Evolutionary conservation across 2,888 invertebrate genomes (phyloP).

Genomic region (Hololepta plana): DNA sequence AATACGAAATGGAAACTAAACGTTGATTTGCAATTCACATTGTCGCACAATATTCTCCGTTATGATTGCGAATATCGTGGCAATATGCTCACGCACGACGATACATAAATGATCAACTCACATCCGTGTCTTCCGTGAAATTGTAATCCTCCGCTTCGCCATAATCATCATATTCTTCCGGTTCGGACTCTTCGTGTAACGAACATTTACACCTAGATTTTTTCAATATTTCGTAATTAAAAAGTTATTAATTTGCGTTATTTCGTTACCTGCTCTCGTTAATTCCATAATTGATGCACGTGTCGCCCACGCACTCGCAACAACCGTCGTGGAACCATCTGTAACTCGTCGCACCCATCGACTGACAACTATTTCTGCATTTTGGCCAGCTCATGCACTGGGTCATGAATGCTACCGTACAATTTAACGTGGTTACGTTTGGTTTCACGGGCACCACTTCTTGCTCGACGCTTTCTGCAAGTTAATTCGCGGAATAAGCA

Average conservation of each 20-base stretch:
- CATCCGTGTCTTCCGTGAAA: no score
- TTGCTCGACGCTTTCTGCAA: slow-evolving; percentile 45
- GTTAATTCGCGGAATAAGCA: slow-evolving; percentile 3
- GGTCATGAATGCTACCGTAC: slow-evolving; percentile 81
- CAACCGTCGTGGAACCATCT: slow-evolving; percentile 93
- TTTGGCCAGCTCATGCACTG: slow-evolving; percentile 80
- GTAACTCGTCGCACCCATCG: slow-evolving; percentile 68
- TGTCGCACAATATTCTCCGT: no score
- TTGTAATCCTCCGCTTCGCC: no score
- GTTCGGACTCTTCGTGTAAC: slow-evolving; percentile 32
- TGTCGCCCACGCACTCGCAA: slow-evolving; percentile 80
- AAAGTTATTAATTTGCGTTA: no score
- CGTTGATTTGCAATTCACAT: no score
- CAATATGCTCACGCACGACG: no score
- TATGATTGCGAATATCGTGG: no score
- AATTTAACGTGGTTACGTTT: slow-evolving; percentile 54
- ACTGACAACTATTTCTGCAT: slow-evolving; percentile 63
- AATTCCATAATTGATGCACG: slow-evolving; percentile 78
- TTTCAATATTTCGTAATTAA: no score
- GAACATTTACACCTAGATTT: slow-evolving; percentile 46
- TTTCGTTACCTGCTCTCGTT: slow-evolving; percentile 70
- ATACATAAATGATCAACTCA: no score
- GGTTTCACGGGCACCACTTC: slow-evolving; percentile 38
- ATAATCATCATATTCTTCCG: slow-evolving; percentile 33
- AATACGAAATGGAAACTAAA: no score